Evolutionary conservation across 2,888 invertebrate genomes (phyloP), one percentile per base, ranked within the genome.

Genomic region (Sussaba pulchella): DNA sequence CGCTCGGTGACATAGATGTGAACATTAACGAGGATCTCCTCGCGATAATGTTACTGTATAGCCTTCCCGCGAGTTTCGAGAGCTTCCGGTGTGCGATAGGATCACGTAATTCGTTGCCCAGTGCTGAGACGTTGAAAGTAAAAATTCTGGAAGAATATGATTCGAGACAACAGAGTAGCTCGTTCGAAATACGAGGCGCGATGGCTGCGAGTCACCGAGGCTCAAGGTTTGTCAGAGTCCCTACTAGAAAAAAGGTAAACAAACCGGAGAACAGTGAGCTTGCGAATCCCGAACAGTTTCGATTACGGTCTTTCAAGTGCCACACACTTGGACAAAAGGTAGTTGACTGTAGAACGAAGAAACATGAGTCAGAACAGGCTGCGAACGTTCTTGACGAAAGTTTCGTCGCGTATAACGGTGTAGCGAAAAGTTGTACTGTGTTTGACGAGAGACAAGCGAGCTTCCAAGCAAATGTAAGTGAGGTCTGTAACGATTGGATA

Each of bases 271-370:
- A 63, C 41, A 36, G 14, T 3, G 5, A 43, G n/a, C 12, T 39
- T 26, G 59, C n/a, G 61, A 79, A 31, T 36, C 21, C 21, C 21
- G 43, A 69, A 54, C 17, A 17, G 36, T 17, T 71, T 78, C 12
- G 78, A 75, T 9, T 72, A 26, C 31, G 64, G 26, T 74, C 64
- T 26, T 52, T 64, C 41, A 14, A 31, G 21, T 64, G 66, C 31
- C 41, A 41, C 14, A 41, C 78, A 72, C 14, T 64, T n/a, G 70
- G 71, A 1, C 76, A 74, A 50, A 82, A 75, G 9, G 67, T 67
- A 9, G 59, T 14, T 8, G 61, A 82, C 5, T 78, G 73, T 17
- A 54, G 31, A 1, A 50, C 61, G 12, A 52, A 70, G 17, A 31
- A 31, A 31, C 2, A 31, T 6, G 31, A 31, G 31, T 26, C 39